Conservation (phyloP, 2,113 vertebrate genomes). For the Erythrolamprus reginae region DNA sequence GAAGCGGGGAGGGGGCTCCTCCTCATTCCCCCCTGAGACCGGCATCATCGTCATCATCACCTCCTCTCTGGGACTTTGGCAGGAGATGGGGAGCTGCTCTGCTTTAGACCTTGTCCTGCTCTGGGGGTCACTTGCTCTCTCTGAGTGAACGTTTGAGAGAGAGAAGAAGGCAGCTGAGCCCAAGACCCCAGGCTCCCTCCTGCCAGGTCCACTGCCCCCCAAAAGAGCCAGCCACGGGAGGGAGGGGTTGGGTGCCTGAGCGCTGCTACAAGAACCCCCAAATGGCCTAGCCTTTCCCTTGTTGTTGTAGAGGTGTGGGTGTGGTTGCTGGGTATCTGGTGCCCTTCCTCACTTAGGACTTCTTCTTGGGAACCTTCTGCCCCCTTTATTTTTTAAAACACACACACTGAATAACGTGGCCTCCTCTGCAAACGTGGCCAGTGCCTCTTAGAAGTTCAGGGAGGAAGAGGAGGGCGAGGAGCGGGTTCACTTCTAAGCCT, state of each 20-base stretch:
- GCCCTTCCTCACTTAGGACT: not conserved
- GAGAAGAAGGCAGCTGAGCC: not conserved
- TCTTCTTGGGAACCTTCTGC: not conserved
- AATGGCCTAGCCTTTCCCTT: not conserved
- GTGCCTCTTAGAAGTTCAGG: not conserved
- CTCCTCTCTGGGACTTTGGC: not conserved
- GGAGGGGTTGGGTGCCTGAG: not conserved
- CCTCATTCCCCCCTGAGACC: not conserved
- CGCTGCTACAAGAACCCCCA: not conserved
- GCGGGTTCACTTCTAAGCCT: not conserved
- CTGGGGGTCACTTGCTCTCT: not conserved
- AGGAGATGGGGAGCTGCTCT: not conserved
- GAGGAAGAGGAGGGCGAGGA: not conserved
- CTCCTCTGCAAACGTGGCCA: not conserved
- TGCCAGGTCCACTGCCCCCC: not conserved
- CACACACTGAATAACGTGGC: not conserved
- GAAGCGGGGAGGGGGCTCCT: not conserved
- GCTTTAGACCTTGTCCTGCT: not conserved
- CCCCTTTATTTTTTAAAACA: not conserved
- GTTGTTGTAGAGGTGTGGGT: not conserved
- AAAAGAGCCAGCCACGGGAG: not conserved
- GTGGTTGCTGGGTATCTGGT: not conserved
- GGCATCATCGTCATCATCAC: too few relatives aligned
- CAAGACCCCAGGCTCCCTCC: not conserved
- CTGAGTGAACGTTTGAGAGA: not conserved